Base-by-base conservation (phyloP, 2,888 invertebrate species). In the Himalopsyche anomala region DNA sequence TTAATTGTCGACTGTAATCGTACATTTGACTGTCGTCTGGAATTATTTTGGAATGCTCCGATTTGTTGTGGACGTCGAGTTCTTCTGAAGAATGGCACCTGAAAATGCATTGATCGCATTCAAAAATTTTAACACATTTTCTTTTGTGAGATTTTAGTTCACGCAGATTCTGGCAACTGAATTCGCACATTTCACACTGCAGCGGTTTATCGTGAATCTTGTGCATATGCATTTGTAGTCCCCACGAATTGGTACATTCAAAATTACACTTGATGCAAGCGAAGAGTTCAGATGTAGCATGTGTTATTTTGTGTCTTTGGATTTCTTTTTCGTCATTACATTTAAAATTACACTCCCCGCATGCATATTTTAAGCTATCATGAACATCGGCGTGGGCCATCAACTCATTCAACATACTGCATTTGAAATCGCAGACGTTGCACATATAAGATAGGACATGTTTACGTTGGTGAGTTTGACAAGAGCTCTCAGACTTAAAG, bases 211-310 rank as follows among this genome's bases (percentile, higher is more conserved):
- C 11, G 62, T 62, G 62, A n/a, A 62, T 15, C 2, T n/a, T 28
- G 62, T 62, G n/a, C 62, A 62, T 19, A 8, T 62, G 62, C 62
- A 62, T 8, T n/a, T 62, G 19, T 28, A 62, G 11, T 19, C 19
- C n/a, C 62, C 62, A 62, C 19, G 62, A 62, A n/a, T 62, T n/a
- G 62, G 9, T 62, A 19, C 62, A 62, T 15, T 19, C 19, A 62
- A 62, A 62, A 28, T 62, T 62, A 28, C 62, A 62, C 19, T 62
- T 62, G 19, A 62, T 62, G 6, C 62, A 62, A 15, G 62, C 62
- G 62, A 62, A 62, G 19, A 62, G 62, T 28, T 62, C 62, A 11
- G 62, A 62, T n/a, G 62, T 62, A 19, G 62, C 62, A 28, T 62
- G 62, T 15, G 19, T 19, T 28, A 62, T 62, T 62, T 62, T 28